Base-by-base conservation (phyloP, 2,888 invertebrate genomes). In the Gryllus longicercus region DNA sequence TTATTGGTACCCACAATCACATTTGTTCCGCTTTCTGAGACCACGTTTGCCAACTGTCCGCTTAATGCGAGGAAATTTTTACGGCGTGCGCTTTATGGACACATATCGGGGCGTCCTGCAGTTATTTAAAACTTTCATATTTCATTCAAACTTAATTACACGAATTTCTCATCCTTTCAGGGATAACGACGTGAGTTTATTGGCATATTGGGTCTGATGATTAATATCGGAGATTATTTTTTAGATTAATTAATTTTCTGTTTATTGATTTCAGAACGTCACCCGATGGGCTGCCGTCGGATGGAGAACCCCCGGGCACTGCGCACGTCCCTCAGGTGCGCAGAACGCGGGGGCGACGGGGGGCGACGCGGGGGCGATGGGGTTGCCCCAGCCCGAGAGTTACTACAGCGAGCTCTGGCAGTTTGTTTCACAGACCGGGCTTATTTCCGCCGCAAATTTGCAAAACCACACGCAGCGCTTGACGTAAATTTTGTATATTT, bases 121-220 rank as follows among this genome's bases (percentile, higher is more conserved):
- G 63, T 63, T 63, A 63, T 63, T 63, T 63, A 63, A 63, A 63
- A 63, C 63, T 63, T 63, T 63, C 63, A 63, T 63, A 63, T 63
- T 63, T 63, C 63, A 63, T 63, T 63, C 63, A 63, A 63, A 63
- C 63, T 63, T 63, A 63, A 63, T 63, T 63, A 63, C 63, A 63
- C 63, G 63, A 63, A 63, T 63, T 63, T 63, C 63, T 63, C 63
- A 63, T 63, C 63, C 63, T 63, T 63, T 63, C 63, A 63, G 63
- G 63, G 63, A 63, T 63, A 63, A 63, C 63, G 63, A 63, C 63
- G 63, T 63, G 63, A 63, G 63, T 63, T 63, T 63, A 63, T 63
- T 63, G 63, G 63, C 63, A 63, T 63, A 63, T 63, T 63, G 63
- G 63, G 63, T 63, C 63, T 63, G 63, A 16, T 63, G 63, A 63